These are phyloP conservation scores for Lepisosteus oculatus DNA, from an alignment of 2,113 vertebrate genomes.

Conservation along the genomic window DNA sequence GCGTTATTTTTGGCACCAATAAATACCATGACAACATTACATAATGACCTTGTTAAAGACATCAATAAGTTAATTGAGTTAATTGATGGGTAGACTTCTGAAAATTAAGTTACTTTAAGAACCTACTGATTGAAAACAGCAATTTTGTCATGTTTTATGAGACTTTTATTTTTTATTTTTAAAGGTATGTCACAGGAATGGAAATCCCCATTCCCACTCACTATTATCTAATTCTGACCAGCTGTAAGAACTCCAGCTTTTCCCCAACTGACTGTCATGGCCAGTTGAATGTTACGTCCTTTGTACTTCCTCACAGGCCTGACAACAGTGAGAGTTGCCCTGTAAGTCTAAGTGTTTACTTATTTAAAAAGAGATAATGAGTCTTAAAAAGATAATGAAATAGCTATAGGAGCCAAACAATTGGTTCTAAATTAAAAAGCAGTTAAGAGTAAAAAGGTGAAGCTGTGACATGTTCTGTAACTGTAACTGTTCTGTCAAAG, in stretches of 20 bases:
- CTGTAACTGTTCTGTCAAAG: too few species aligned
- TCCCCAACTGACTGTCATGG: constrained; percentile 61
- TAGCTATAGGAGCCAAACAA: too few species aligned
- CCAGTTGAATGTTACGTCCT: constrained; percentile 66
- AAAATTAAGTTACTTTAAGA: too few species aligned
- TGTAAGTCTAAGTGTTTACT: constrained; percentile 66
- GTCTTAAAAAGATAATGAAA: too few species aligned
- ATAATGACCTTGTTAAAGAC: not conserved
- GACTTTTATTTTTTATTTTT: constrained; percentile 27
- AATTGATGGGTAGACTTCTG: not conserved
- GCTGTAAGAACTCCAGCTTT: constrained; percentile 64
- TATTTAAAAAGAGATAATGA: too few species aligned
- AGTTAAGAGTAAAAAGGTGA: too few species aligned
- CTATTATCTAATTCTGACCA: constrained; percentile 87
- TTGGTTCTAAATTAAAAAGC: too few species aligned
- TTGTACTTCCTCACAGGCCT: constrained; percentile 82
- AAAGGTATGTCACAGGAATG: constrained; percentile 54
- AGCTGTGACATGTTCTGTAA: too few species aligned
- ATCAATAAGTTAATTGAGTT: not conserved
- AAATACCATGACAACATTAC: too few species aligned
- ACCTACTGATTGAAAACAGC: too few species aligned
- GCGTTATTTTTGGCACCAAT: too few species aligned
- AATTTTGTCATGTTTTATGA: not conserved
- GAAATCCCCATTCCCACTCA: constrained; percentile 78
- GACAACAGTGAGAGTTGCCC: constrained; percentile 83